A percentile compares a stretch with the other conserved stretches of the same genome.
These are phyloP conservation scores for Leuciscus waleckii DNA, from an alignment of 2,797 vertebrate species.

Conservation along the genomic window DNA sequence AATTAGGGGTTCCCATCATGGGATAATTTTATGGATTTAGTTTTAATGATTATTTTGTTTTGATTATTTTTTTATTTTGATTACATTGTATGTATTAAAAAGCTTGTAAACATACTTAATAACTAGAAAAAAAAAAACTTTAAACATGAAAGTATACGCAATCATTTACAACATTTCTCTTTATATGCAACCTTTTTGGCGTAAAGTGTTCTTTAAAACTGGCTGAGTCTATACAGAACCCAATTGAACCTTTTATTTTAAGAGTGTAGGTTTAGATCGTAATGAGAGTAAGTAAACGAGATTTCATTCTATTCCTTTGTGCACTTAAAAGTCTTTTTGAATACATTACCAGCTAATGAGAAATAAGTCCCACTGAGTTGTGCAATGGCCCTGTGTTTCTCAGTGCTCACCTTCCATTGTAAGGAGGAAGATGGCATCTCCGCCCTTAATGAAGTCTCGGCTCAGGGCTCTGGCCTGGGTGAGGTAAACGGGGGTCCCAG, in stretches of 20 bases:
- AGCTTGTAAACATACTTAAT: too few species aligned
- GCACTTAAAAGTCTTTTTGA: background rate
- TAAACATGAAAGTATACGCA: background rate
- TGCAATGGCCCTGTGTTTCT: background rate
- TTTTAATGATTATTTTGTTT: background rate
- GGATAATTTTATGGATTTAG: background rate
- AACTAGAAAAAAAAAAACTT: background rate
- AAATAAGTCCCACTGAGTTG: background rate
- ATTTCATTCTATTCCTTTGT: background rate
- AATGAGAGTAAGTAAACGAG: background rate
- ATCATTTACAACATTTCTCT: background rate
- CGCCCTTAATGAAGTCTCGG: conserved; percentile 89
- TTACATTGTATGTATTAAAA: background rate
- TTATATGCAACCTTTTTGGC: background rate
- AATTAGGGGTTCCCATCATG: too few species aligned
- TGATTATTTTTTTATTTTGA: background rate
- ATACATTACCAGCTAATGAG: background rate
- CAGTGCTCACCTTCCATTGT: conserved; percentile 85
- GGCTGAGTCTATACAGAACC: background rate
- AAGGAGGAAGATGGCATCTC: conserved; percentile 85
- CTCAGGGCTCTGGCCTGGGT: conserved; percentile 84
- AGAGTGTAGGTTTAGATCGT: background rate
- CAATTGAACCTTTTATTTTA: background rate
- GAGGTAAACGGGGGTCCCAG: conserved; percentile 80
- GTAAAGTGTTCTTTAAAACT: background rate